Evolutionary conservation across 1,140 invertebrate species (phyloP), one percentile per base, ranked within the genome.

Genomic region (Hypsibius dujardini): DNA sequence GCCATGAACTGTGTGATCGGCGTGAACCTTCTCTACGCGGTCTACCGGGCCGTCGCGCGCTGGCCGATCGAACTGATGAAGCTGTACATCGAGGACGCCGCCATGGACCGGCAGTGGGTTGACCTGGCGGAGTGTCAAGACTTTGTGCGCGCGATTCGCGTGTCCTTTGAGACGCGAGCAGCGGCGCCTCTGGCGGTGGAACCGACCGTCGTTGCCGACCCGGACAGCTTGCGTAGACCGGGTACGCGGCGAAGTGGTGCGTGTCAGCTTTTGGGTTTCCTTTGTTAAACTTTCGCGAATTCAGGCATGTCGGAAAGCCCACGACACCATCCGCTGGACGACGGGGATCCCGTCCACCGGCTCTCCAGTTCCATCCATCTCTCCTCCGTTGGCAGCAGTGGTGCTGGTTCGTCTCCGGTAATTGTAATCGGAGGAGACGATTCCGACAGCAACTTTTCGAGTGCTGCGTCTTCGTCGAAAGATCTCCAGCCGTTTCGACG

Each of bases 121-220:
- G 50, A 56, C 50, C n/a, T 56, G 50, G 50, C 50, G 50, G 50
- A 56, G n/a, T 56, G 50, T 56, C 50, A n/a, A n/a, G 7, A 56
- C 7, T 56, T 56, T n/a, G 50, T 56, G 7, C 50, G 50, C 7
- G n/a, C 50, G 7, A 56, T 56, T n/a, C 50, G 50, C 50, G 7
- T 7, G 7, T 56, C 50, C 50, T 56, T 56, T n/a, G 7, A n/a
- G 7, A 56, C 50, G 7, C 7, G n/a, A 56, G 50, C 50, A 56
- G 7, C 50, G 7, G n/a, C 50, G 7, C 7, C 50, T 56, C 7
- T 7, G 7, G n/a, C 50, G 50, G 50, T 7, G 50, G n/a, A 7
- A 56, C 50, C 50, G 7, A 7, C n/a, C n/a, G 7, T 56, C n/a
- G 50, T n/a, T 56, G 50, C 50, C n/a, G 7, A 56, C n/a, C n/a